These are phyloP conservation scores for Hirundo rustica DNA, from an alignment of 2,797 vertebrate genomes.

Conservation along the genomic window DNA sequence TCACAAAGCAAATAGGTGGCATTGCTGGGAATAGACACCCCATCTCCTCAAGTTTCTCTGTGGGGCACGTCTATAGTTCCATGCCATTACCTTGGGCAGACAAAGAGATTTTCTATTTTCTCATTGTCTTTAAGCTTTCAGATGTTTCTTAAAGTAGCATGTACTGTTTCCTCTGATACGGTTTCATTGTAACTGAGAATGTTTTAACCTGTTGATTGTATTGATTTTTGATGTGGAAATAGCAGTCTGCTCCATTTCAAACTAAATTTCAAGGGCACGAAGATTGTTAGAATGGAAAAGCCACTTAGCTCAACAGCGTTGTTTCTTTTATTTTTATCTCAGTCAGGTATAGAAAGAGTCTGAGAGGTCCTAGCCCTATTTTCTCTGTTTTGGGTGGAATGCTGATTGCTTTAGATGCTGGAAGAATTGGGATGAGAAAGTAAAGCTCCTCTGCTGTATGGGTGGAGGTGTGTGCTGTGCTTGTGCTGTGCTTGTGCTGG, in stretches of 20 bases:
- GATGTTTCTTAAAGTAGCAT: neutral
- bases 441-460: neutral
- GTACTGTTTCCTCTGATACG: constrained; percentile 35
- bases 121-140: constrained; percentile 23
- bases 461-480: neutral
- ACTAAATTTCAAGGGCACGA: constrained; percentile 60
- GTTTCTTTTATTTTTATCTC: constrained; percentile 55
- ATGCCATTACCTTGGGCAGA: constrained; percentile 1
- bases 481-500: neutral
- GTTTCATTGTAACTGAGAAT: constrained; percentile 50
- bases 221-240: constrained; percentile 65
- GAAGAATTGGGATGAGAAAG: neutral
- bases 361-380: constrained; percentile 22
- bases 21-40: neutral
- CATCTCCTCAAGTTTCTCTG: neutral
- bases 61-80: neutral
- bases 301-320: constrained; percentile 20
- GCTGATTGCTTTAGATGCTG: neutral
- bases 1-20: neutral
- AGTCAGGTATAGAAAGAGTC: neutral
- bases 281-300: constrained; percentile 52
- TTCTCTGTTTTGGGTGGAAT: constrained; percentile 5
- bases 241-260: constrained; percentile 52
- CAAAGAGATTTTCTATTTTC: constrained; percentile 9
- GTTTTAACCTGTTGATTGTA: constrained; percentile 68